A percentile compares a stretch with the other conserved stretches of the same genome.
phyloP scores from a whole-genome alignment of 1,140 invertebrate species.

The Yoshiicerus persimilis region DNA sequence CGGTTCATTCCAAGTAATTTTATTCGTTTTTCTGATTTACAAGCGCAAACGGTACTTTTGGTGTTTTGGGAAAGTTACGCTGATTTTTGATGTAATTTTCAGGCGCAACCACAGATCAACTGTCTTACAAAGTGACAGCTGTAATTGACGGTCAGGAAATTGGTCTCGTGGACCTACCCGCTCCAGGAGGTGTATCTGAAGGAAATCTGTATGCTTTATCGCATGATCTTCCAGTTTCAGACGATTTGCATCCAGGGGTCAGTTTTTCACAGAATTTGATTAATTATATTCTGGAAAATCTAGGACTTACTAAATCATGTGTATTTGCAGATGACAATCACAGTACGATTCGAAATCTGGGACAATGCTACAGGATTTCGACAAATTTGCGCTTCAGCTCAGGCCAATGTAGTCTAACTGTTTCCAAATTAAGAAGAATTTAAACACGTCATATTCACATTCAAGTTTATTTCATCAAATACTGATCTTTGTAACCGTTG shows the following conservation, averaged over 20 bases:
- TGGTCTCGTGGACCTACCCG: neutral
- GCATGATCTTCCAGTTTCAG: neutral
- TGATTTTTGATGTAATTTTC: neutral
- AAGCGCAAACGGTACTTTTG: neutral
- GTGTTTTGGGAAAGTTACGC: neutral
- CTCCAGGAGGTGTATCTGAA: neutral
- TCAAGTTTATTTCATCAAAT: no score
- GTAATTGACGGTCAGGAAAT: neutral
- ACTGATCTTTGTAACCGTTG: no score
- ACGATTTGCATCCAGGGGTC: neutral
- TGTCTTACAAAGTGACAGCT: neutral
- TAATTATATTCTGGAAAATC: neutral
- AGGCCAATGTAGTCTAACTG: neutral
- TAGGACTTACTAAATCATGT: neutral
- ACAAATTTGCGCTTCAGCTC: neutral
- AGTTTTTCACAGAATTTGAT: neutral
- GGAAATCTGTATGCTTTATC: neutral
- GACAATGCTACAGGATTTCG: neutral
- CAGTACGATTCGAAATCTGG: slow-evolving; percentile 6
- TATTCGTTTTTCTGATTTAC: neutral
- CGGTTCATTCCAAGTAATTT: neutral
- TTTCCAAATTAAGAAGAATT: neutral
- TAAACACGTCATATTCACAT: neutral
- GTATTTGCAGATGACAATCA: neutral
- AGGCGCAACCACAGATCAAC: neutral